phyloP scores from a whole-genome alignment of 2,113 vertebrate species.

The Lamprologus callipterus region DNA sequence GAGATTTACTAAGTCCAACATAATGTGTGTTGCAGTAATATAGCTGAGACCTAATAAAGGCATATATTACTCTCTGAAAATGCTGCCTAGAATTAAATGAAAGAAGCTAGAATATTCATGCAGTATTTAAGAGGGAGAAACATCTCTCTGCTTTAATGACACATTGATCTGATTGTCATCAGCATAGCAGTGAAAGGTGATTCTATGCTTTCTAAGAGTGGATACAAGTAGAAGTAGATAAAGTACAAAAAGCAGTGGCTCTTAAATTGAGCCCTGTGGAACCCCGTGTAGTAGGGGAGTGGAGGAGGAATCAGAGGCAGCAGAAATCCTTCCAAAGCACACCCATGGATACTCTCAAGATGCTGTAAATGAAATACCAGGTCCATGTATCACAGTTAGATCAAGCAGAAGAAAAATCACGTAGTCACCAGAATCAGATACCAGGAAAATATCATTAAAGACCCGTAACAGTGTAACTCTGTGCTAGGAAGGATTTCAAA shows the following conservation, averaged over 20 bases:
- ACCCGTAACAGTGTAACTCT: not conserved
- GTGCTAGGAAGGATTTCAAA: not conserved
- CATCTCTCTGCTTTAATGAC: not conserved
- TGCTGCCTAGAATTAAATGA: not conserved
- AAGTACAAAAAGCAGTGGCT: not conserved
- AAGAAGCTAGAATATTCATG: not conserved
- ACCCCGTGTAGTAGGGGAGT: not conserved
- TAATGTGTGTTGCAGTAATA: not conserved
- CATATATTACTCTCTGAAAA: not conserved
- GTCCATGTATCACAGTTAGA: not conserved
- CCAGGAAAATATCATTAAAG: not conserved
- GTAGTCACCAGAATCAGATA: not conserved
- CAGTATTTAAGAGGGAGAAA: not conserved
- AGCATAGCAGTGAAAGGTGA: not conserved
- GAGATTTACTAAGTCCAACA: not conserved
- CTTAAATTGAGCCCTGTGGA: not conserved
- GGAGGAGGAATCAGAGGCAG: not conserved
- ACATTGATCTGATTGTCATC: not conserved
- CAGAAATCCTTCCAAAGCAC: not conserved
- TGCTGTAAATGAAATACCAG: not conserved
- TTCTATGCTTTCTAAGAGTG: not conserved
- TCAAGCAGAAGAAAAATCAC: not conserved
- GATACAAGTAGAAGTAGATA: not conserved
- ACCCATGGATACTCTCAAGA: fast-evolving
- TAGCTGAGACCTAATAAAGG: not conserved